These are phyloP conservation scores for Eugnorisma glareosa DNA, from an alignment of 2,888 invertebrate species.

Conservation along the genomic window DNA sequence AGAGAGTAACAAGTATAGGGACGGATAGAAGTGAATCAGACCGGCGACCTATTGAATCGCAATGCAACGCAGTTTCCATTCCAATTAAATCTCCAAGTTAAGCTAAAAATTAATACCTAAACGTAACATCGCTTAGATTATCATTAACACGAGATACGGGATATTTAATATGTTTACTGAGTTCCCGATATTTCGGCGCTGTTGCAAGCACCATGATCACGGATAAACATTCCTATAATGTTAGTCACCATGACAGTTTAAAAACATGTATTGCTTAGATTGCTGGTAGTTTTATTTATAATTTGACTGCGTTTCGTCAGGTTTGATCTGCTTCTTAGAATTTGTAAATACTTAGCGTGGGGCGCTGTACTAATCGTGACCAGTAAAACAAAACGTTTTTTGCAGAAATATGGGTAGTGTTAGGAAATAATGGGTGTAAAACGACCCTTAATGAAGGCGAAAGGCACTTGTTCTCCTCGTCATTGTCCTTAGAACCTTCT, in stretches of 20 bases:
- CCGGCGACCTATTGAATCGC: not conserved
- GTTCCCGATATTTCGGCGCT: too few relatives aligned
- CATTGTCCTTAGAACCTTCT: too few relatives aligned
- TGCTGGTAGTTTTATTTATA: not conserved
- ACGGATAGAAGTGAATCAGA: not conserved
- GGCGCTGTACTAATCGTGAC: not conserved
- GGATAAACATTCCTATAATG: too few relatives aligned
- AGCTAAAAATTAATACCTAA: not conserved
- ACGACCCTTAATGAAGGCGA: too few relatives aligned
- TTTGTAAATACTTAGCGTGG: not conserved
- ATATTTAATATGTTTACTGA: too few relatives aligned
- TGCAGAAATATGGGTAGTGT: not conserved
- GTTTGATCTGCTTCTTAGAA: not conserved
- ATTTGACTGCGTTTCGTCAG: not conserved
- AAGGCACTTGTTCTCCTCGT: too few relatives aligned
- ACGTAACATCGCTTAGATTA: too few relatives aligned
- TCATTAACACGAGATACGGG: too few relatives aligned
- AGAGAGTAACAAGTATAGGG: too few relatives aligned
- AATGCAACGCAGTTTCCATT: not conserved
- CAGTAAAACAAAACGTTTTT: not conserved
- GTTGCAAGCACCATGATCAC: too few relatives aligned
- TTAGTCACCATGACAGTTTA: too few relatives aligned
- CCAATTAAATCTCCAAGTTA: not conserved
- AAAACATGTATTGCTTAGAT: too few relatives aligned
- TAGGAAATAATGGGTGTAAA: not conserved